phyloP scores from a whole-genome alignment of 2,797 vertebrate genomes.

The Premnoplex brunnescens region DNA sequence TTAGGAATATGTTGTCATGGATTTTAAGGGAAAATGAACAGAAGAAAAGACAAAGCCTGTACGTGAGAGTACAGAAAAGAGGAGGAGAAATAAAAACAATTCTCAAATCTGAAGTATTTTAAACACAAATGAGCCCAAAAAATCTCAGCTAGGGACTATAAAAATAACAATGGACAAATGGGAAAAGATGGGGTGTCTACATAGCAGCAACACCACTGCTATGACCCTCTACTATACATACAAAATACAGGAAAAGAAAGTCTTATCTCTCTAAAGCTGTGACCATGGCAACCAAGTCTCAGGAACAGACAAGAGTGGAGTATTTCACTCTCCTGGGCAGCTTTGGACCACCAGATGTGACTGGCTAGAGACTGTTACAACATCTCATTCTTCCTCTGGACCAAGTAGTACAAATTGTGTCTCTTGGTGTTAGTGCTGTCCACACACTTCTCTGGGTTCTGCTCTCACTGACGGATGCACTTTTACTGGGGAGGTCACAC shows the following conservation, averaged over 20 bases:
- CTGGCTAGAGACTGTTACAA: conserved; percentile 1
- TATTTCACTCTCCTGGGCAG: conserved; percentile 46
- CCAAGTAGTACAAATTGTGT: conserved; percentile 44
- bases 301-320: conserved; percentile 17
- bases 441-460: neutral
- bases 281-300: conserved; percentile 66
- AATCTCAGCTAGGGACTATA: neutral
- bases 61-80: neutral
- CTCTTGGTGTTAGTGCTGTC: neutral
- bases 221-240: neutral
- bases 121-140: neutral
- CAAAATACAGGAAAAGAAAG: conserved; percentile 25
- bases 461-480: neutral
- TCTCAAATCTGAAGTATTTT: neutral
- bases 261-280: conserved; percentile 55
- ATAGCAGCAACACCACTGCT: neutral
- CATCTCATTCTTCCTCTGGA: conserved; percentile 23
- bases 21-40: neutral
- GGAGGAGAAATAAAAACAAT: neutral
- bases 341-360: conserved; percentile 24
- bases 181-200: neutral
- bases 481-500: neutral
- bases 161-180: neutral
- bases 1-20: neutral
- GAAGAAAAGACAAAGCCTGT: neutral